A percentile compares a stretch with the other conserved stretches of the same genome.
These are phyloP conservation scores for Chlorops oryzae DNA, from an alignment of 1,140 invertebrate species.

Conservation along the genomic window DNA sequence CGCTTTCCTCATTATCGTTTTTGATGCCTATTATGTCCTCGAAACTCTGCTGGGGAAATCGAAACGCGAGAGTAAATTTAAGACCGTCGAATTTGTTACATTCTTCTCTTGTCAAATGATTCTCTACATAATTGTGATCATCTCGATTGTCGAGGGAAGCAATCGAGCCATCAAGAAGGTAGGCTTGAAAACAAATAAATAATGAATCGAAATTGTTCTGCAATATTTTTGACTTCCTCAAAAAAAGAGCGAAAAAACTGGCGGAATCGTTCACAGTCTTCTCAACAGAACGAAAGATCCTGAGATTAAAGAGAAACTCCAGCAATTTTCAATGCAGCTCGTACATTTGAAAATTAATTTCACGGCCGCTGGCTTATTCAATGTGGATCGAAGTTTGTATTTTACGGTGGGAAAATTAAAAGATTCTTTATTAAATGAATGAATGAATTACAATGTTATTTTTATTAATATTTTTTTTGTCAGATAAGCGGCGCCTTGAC, in stretches of 20 bases:
- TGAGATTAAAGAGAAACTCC: constrained; percentile 40
- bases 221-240: too few species aligned
- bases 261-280: constrained; percentile 39
- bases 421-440: background rate
- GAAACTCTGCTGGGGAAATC: constrained; percentile 44
- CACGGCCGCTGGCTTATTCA: constrained; percentile 43
- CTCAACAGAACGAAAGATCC: constrained; percentile 38
- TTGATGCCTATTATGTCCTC: constrained; percentile 45
- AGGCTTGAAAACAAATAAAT: background rate
- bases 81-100: constrained; percentile 41
- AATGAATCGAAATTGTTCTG: background rate
- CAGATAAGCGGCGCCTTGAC: constrained; percentile 45
- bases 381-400: constrained; percentile 43
- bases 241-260: constrained; percentile 37
- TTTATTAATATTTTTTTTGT: constrained; percentile 6
- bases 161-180: constrained; percentile 42
- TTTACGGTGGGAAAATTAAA: constrained; percentile 35
- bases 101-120: constrained; percentile 47
- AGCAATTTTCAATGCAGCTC: constrained; percentile 43
- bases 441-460: background rate
- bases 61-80: constrained; percentile 41
- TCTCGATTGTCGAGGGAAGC: constrained; percentile 44
- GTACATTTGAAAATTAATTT: constrained; percentile 44
- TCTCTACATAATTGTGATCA: constrained; percentile 40
- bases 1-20: constrained; percentile 44